Conservation (phyloP, 2,113 vertebrate species). For the Oreocharis arfaki region DNA sequence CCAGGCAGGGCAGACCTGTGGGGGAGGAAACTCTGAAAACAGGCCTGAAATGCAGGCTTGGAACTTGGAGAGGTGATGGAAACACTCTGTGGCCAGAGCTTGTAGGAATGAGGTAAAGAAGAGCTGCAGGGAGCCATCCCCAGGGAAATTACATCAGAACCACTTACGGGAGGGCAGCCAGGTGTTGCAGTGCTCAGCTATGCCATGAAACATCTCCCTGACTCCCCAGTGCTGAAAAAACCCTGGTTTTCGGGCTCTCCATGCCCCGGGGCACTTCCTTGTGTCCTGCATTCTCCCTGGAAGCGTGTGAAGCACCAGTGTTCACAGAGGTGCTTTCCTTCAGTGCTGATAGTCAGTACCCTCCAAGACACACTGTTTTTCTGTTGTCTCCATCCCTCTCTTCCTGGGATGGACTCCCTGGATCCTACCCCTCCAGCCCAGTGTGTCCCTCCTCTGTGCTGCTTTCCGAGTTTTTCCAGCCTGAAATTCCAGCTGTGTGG, state of each 20-base stretch:
- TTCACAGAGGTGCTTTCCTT: neutral
- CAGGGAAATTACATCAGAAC: neutral
- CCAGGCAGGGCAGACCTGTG: neutral
- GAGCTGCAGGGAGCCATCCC: neutral
- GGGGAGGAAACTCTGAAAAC: neutral
- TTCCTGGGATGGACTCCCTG: neutral
- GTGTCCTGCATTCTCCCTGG: neutral
- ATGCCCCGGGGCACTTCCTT: neutral
- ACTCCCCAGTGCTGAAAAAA: neutral
- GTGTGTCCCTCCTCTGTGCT: neutral
- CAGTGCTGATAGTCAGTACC: neutral
- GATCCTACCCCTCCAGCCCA: neutral
- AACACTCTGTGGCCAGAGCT: neutral
- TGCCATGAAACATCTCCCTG: neutral
- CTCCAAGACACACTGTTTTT: neutral
- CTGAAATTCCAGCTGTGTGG: neutral
- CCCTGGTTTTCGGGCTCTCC: neutral
- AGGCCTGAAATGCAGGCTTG: neutral
- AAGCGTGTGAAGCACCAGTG: neutral
- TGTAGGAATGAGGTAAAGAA: neutral
- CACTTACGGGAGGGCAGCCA: neutral
- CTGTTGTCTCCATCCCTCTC: neutral
- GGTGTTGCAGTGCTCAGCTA: neutral
- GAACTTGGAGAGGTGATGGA: neutral
- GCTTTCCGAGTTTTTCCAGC: neutral